A percentile compares a stretch with the other conserved stretches of the same genome.
Conservation (phyloP, 2,113 vertebrate genomes). For the Sinocyclocheilus anophthalmus region DNA sequence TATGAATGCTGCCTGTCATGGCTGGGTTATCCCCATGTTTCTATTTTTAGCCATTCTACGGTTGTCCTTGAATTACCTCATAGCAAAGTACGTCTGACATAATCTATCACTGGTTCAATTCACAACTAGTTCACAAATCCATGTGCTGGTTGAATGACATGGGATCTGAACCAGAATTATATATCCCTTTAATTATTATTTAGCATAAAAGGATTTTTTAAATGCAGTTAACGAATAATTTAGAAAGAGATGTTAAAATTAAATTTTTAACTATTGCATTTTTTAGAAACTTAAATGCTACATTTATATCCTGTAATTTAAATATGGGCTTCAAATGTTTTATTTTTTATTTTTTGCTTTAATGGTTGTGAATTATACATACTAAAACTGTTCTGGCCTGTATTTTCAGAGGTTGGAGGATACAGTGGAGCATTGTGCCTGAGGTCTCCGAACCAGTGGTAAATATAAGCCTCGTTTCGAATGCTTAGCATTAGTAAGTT, state of each 20-base stretch:
- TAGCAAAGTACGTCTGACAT: slow-evolving; percentile 83
- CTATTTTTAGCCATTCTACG: slow-evolving; percentile 95
- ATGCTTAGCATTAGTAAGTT: too few species aligned
- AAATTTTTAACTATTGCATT: too few species aligned
- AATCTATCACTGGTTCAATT: neutral
- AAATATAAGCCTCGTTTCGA: slow-evolving; percentile 58
- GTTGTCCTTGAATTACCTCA: slow-evolving; percentile 97
- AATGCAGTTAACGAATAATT: too few species aligned
- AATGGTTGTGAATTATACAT: too few species aligned
- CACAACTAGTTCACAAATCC: neutral
- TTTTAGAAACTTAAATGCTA: neutral
- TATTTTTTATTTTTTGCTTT: too few species aligned
- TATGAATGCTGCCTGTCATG: slow-evolving; percentile 96
- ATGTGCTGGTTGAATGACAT: neutral
- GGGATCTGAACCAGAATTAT: neutral
- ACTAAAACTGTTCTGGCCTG: too few species aligned
- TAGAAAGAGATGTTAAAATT: too few species aligned
- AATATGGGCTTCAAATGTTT: too few species aligned
- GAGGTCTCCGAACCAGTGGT: slow-evolving; percentile 91
- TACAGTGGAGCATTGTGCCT: slow-evolving; percentile 94
- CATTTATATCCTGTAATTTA: neutral
- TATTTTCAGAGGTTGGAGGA: too few species aligned
- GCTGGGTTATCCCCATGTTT: slow-evolving; percentile 97
- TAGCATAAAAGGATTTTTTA: neutral
- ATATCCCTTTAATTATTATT: neutral